Percentiles rank a stretch among this genome's conserved stretches.
Evolutionary conservation across 2,113 vertebrate species (phyloP).

Genomic region (Centropristis striata): DNA sequence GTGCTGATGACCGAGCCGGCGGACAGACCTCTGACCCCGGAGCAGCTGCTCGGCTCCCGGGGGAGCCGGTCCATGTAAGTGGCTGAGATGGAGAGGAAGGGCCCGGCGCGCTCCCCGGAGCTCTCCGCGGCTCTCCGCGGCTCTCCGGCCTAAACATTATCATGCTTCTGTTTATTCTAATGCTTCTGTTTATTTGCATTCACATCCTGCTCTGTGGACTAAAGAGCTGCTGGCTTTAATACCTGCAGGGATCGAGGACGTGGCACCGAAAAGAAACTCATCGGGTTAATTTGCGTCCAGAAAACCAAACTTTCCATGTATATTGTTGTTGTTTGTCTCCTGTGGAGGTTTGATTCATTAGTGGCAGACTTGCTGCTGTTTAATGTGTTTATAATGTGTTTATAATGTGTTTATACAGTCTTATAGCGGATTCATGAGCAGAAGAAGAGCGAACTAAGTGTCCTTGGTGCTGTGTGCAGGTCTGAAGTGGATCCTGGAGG

Average conservation of each 20-base stretch:
- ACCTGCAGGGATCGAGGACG: conserved; percentile 17
- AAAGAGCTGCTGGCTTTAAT: not conserved
- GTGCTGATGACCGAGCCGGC: conserved; percentile 77
- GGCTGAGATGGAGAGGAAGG: conserved; percentile 38
- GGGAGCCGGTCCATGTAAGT: conserved; percentile 78
- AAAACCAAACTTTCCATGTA: not conserved
- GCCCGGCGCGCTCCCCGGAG: no score
- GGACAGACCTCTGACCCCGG: conserved; percentile 68
- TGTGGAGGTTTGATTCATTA: not conserved
- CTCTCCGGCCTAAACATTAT: no score
- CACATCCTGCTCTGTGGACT: conserved; percentile 16
- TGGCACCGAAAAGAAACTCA: conserved; percentile 48
- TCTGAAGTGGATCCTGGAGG: conserved; percentile 70
- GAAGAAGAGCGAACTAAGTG: not conserved
- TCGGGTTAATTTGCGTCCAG: not conserved
- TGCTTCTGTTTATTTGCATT: conserved; percentile 30
- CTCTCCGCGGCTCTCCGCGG: no score
- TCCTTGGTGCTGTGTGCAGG: conserved; percentile 42
- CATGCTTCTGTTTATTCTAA: no score
- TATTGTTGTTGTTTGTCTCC: not conserved
- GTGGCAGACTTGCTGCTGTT: not conserved
- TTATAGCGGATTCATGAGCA: not conserved
- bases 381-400: no score
- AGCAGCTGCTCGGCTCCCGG: conserved; percentile 61
- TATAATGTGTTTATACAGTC: not conserved